These are phyloP conservation scores for Ploceus nigricollis DNA, from an alignment of 2,113 vertebrate genomes.

Conservation along the genomic window DNA sequence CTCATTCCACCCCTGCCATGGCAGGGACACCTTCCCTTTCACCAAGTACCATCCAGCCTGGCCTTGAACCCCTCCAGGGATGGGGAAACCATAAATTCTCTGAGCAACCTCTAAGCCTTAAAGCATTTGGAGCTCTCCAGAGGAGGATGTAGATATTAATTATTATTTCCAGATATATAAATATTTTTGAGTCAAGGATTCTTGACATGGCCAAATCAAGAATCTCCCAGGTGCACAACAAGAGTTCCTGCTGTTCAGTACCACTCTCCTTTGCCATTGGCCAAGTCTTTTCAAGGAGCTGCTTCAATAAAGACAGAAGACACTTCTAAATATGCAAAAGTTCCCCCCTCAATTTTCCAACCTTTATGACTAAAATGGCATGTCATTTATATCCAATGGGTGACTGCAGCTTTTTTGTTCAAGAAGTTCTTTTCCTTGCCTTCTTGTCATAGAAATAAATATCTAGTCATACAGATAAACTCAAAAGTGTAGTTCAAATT, in stretches of 20 bases:
- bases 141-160: neutral
- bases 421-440: neutral
- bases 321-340: neutral
- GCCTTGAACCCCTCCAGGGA: neutral
- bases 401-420: neutral
- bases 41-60: neutral
- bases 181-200: neutral
- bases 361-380: neutral
- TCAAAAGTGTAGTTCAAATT: neutral
- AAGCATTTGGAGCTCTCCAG: neutral
- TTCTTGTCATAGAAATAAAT: neutral
- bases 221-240: neutral
- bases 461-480: neutral
- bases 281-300: neutral
- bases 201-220: neutral
- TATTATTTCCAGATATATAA: neutral
- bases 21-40: neutral
- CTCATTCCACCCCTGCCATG: rapidly evolving
- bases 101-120: neutral
- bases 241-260: neutral
- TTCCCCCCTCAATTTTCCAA: neutral
- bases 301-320: neutral
- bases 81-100: neutral
- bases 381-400: neutral
- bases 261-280: neutral